Conservation (phyloP, 2,888 invertebrate species). For the Lamellibrachia columna region DNA sequence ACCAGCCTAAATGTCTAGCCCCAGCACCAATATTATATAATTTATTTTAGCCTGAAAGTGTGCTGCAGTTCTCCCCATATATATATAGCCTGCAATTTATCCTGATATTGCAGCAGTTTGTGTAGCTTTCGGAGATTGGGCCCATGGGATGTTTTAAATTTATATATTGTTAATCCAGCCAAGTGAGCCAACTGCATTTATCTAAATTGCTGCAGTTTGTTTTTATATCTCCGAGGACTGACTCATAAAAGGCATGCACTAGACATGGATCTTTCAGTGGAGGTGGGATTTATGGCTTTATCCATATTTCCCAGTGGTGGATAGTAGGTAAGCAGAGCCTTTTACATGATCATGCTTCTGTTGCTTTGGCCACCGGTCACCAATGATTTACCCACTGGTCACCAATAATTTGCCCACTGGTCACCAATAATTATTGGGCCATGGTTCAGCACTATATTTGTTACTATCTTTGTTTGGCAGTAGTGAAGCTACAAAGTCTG, state of each 20-base stretch:
- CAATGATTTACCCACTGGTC: not conserved
- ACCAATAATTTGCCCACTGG: no score
- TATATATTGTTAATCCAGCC: slow-evolving; percentile 12
- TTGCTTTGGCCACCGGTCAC: not conserved
- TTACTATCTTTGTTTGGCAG: no score
- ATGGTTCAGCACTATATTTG: no score
- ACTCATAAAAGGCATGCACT: not conserved
- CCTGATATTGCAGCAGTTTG: not conserved
- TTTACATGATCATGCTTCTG: not conserved
- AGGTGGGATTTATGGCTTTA: not conserved
- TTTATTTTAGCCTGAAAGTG: not conserved
- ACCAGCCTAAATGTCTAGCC: not conserved
- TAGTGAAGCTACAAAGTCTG: no score
- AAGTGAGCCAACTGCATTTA: not conserved
- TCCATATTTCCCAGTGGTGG: not conserved
- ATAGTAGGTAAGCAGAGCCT: not conserved
- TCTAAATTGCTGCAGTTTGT: not conserved
- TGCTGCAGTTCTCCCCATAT: not conserved
- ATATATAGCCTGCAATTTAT: not conserved
- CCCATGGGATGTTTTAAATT: not conserved
- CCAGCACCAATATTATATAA: not conserved
- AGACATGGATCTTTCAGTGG: not conserved
- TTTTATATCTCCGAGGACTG: not conserved
- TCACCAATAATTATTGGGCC: no score
- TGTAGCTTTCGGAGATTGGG: not conserved